Conservation (phyloP, 2,797 vertebrate species). For the Anabas testudineus region DNA sequence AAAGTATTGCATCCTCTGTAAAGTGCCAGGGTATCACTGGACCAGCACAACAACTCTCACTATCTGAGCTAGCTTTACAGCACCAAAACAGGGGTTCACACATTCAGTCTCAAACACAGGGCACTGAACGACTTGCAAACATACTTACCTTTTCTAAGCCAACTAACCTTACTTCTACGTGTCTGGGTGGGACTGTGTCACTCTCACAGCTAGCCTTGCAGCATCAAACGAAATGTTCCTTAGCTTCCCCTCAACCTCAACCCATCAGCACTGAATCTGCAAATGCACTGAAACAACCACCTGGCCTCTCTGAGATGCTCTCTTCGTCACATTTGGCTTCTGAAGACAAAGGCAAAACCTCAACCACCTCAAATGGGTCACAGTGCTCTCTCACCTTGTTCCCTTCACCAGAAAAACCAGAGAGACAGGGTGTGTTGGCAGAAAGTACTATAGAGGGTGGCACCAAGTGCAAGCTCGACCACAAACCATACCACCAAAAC, state of each 20-base stretch:
- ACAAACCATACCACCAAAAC: constrained; percentile 71
- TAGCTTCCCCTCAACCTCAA: constrained; percentile 9
- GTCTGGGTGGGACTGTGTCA: constrained; percentile 67
- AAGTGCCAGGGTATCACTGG: constrained; percentile 13
- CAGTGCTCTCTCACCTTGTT: constrained; percentile 62
- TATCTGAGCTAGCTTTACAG: constrained; percentile 70
- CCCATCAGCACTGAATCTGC: constrained; percentile 37
- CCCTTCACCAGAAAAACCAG: constrained; percentile 70
- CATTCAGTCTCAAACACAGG: constrained; percentile 30
- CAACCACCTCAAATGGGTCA: constrained; percentile 72
- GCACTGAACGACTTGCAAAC: constrained; percentile 2
- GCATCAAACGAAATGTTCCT: constrained; percentile 58
- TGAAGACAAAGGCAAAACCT: constrained; percentile 77
- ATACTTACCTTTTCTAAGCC: constrained; percentile 15
- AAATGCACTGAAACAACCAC: constrained; percentile 54
- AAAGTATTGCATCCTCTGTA: constrained; percentile 58
- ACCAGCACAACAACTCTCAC: constrained; percentile 35
- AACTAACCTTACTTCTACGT: constrained; percentile 15
- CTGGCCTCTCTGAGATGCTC: constrained; percentile 77
- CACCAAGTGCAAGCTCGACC: constrained; percentile 25
- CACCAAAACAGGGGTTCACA: constrained; percentile 58
- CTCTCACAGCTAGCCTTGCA: constrained; percentile 82
- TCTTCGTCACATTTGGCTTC: constrained; percentile 85
- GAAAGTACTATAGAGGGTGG: constrained; percentile 27
- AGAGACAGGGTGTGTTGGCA: constrained; percentile 41